Evolutionary conservation across 2,113 vertebrate genomes (phyloP).

Genomic region (Apteryx owenii): DNA sequence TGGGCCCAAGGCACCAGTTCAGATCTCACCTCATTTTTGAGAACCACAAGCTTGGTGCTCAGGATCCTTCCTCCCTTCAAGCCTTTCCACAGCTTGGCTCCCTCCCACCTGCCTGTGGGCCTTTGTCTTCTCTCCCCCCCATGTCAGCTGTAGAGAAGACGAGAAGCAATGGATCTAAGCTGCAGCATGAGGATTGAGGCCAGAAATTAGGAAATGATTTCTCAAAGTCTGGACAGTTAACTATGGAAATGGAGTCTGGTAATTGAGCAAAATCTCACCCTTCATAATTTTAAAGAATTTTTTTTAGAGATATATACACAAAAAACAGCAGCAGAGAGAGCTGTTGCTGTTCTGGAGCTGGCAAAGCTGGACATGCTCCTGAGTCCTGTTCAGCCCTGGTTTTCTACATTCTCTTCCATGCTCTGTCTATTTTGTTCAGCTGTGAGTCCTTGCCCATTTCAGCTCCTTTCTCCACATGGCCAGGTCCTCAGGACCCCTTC

Average conservation of each 20-base stretch:
- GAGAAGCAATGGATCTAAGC: not conserved
- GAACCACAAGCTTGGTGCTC: not conserved
- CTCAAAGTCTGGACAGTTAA: not conserved
- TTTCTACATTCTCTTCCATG: not conserved
- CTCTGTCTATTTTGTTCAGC: not conserved
- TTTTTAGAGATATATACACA: not conserved
- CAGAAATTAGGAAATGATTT: not conserved
- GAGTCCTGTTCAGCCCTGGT: not conserved
- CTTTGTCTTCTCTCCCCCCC: not conserved
- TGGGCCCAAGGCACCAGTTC: not conserved
- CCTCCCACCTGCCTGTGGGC: not conserved
- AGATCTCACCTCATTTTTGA: not conserved
- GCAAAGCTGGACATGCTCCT: not conserved
- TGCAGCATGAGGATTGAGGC: not conserved
- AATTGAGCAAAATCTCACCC: not conserved
- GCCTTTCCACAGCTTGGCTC: not conserved
- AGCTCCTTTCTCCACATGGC: not conserved
- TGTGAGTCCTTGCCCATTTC: not conserved
- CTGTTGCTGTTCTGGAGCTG: not conserved
- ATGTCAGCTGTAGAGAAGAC: not conserved
- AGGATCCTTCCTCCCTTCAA: not conserved
- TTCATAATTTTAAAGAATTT: not conserved
- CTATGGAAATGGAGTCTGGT: not conserved
- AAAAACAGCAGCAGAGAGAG: not conserved
- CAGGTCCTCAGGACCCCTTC: not conserved